Conservation (phyloP, 2,113 vertebrate species). For the Nymphicus hollandicus region DNA sequence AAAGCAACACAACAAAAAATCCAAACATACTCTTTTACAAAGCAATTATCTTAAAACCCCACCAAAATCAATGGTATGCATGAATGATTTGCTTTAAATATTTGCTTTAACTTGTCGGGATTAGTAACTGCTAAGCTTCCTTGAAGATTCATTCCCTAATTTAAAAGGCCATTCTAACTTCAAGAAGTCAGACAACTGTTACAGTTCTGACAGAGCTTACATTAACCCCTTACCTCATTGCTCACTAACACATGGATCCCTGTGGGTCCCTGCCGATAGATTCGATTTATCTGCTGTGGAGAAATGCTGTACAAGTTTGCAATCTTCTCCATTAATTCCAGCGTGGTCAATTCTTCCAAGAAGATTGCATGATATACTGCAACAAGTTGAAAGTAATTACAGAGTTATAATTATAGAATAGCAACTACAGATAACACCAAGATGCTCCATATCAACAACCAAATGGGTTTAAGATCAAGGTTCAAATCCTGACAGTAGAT, state of each 20-base stretch:
- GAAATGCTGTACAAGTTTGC: slow-evolving; percentile 86
- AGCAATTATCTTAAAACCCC: background rate
- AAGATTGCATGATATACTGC: slow-evolving; percentile 93
- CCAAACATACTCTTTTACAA: background rate
- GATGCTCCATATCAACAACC: background rate
- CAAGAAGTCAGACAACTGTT: background rate
- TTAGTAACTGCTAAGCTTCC: background rate
- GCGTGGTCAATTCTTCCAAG: slow-evolving; percentile 86
- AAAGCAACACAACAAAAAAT: background rate
- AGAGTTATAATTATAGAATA: background rate
- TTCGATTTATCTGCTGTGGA: slow-evolving; percentile 85
- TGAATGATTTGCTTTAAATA: background rate
- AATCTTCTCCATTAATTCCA: slow-evolving; percentile 90
- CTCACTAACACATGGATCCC: slow-evolving; percentile 91
- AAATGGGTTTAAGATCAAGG: background rate
- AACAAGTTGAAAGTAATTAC: background rate
- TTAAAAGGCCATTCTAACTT: background rate
- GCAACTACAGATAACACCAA: background rate
- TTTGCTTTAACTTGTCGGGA: background rate
- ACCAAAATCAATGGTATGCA: background rate
- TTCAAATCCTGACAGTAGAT: background rate
- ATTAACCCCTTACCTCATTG: slow-evolving; percentile 82
- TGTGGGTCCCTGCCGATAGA: slow-evolving; percentile 86
- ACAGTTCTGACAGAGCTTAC: background rate
- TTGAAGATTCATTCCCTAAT: background rate